These are phyloP conservation scores for Dendronephthya gigantea DNA, from an alignment of 64 coral and sea anemone genomes.

Conservation along the genomic window DNA sequence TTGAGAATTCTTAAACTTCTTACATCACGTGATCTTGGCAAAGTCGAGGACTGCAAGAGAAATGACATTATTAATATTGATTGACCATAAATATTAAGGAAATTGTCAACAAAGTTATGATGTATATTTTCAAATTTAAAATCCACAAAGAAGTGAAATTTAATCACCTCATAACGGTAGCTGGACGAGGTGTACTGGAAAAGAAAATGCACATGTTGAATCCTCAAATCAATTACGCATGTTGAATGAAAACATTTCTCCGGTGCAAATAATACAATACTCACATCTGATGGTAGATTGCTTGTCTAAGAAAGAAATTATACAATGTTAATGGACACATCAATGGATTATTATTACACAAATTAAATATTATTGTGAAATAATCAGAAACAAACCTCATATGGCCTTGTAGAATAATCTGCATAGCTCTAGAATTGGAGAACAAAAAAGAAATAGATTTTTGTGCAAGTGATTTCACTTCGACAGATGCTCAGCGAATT, in stretches of 20 bases:
- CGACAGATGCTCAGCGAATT: too few relatives aligned
- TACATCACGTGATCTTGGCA: conserved; percentile 2
- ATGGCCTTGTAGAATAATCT: not conserved
- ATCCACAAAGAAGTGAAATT: not conserved
- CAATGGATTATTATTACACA: not conserved
- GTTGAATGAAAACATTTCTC: too few relatives aligned
- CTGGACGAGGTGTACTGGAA: not conserved
- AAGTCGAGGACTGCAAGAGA: not conserved
- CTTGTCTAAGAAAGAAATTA: not conserved
- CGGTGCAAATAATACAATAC: not conserved
- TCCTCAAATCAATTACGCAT: too few relatives aligned
- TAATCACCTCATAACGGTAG: not conserved
- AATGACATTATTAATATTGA: too few relatives aligned
- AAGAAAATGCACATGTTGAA: not conserved
- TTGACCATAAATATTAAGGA: too few relatives aligned
- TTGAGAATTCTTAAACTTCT: not conserved
- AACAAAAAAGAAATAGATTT: not conserved
- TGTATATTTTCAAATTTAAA: too few relatives aligned
- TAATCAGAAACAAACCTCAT: not conserved
- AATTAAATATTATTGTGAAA: too few relatives aligned
- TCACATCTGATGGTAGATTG: not conserved
- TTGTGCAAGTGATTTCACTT: too few relatives aligned
- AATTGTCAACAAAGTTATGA: too few relatives aligned
- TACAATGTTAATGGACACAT: not conserved
- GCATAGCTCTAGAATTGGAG: not conserved